Evolutionary conservation across 1,140 invertebrate genomes (phyloP), one percentile per base, ranked within the genome.

Genomic region (Ooceraea biroi): DNA sequence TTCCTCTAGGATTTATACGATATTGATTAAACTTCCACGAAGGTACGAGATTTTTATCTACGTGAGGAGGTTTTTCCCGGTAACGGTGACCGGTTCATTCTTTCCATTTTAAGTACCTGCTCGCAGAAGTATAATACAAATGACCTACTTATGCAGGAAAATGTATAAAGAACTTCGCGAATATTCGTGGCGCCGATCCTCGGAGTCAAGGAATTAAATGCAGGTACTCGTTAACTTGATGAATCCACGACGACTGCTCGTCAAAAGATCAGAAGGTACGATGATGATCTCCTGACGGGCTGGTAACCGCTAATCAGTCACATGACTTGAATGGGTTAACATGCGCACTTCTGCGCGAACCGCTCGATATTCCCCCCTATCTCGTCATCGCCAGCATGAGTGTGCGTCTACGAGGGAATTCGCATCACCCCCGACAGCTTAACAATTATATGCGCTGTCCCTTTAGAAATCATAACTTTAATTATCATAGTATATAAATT

Each of bases 41-140:
- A 46, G 57, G 65, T 44, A 57, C 12, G 14, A 80, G 76, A 80
- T 80, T 80, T 71, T 58, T 80, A 80, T 80, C 66, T 22, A n/a
- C 22, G 36, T 14, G 12, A 3, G 52, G 44, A 80, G 52, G 76
- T 77, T 27, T n/a, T 36, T 14, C 14, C 17, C 27, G 17, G 17
- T 58, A 46, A 58, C 69, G 52, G 50, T 78, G 76, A 80, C 52
- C 44, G 50, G 50, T 69, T 78, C 25, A 36, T 14, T 78, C 76
- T 46, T 30, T 46, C 36, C 30, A 44, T 58, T 69, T 78, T 48
- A 60, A 80, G n/a, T 58, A 71, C 12, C 71, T 58, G 36, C 36
- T 27, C 63, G 25, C 36, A 14, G 3, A 46, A 12, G n/a, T 57
- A 22, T 19, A 7, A 71, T 57, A 69, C 52, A 71, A 80, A 57